Percentiles rank a stretch among this genome's conserved stretches.
Conservation (phyloP, 1,140 invertebrate species). For the Oncopodura yosiiana region DNA sequence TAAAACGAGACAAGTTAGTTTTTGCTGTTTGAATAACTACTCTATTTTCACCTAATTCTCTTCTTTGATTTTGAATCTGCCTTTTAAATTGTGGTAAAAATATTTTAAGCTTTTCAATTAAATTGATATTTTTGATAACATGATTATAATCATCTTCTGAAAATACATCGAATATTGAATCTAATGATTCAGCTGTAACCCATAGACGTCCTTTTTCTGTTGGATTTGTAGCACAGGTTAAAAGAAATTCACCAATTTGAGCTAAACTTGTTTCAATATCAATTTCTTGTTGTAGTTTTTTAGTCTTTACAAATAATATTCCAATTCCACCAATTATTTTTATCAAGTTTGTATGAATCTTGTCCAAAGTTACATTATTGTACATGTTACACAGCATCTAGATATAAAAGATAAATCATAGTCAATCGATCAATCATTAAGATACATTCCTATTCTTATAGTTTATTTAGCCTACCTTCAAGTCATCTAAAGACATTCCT, state of each 20-base stretch:
- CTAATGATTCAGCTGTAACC: conserved; percentile 61
- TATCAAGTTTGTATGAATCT: conserved; percentile 57
- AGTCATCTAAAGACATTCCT: conserved; percentile 37
- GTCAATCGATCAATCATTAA: background rate
- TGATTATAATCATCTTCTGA: conserved; percentile 61
- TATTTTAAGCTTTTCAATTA: conserved; percentile 49
- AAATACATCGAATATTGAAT: conserved; percentile 65
- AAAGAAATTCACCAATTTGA: conserved; percentile 22
- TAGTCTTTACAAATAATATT: conserved; percentile 38
- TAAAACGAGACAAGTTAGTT: conserved; percentile 58
- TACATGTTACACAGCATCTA: conserved; percentile 45
- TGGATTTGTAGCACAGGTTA: conserved; percentile 7
- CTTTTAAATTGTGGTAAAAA: conserved; percentile 53
- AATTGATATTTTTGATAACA: conserved; percentile 51
- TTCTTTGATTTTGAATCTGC: conserved; percentile 52
- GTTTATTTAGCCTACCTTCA: background rate
- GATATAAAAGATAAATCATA: background rate
- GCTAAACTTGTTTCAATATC: background rate
- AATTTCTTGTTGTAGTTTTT: too few species aligned
- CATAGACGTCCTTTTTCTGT: conserved; percentile 46
- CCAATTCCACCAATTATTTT: conserved; percentile 55
- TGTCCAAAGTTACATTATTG: conserved; percentile 45
- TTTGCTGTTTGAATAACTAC: conserved; percentile 56
- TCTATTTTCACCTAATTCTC: conserved; percentile 52
- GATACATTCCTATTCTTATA: background rate